These are phyloP conservation scores for Orchesellides sinensis DNA, from an alignment of 2,888 invertebrate genomes.

Conservation along the genomic window DNA sequence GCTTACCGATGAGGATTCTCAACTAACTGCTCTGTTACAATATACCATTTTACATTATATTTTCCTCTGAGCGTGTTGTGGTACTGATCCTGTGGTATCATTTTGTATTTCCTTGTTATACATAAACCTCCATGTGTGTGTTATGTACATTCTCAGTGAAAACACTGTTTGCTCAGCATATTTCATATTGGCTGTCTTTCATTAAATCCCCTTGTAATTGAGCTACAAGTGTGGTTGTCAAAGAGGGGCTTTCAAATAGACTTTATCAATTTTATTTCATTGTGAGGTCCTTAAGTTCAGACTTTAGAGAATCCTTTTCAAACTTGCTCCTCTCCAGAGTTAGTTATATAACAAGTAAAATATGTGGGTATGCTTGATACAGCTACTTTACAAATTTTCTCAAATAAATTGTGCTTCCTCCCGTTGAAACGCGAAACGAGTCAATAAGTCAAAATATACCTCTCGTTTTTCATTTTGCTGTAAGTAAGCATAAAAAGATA, in stretches of 20 bases:
- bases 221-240: slow-evolving; percentile 14
- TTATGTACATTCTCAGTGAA: no score
- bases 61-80: no score
- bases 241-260: neutral
- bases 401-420: slow-evolving; percentile 40
- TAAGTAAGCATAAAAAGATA: neutral
- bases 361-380: no score
- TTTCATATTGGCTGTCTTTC: slow-evolving; percentile 57
- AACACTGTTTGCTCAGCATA: slow-evolving; percentile 60
- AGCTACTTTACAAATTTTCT: no score
- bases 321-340: neutral
- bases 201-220: slow-evolving; percentile 61
- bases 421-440: slow-evolving; percentile 12
- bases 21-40: no score
- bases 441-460: slow-evolving; percentile 56
- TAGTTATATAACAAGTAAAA: no score
- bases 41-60: no score
- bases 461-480: neutral
- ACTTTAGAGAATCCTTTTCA: slow-evolving; percentile 3
- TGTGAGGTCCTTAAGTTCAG: neutral
- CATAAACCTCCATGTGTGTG: no score
- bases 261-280: slow-evolving; percentile 10
- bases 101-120: neutral
- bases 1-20: no score
- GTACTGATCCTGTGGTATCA: no score